These are phyloP conservation scores for Tribolium castaneum DNA, from an alignment of 1,140 invertebrate species.

Conservation along the genomic window DNA sequence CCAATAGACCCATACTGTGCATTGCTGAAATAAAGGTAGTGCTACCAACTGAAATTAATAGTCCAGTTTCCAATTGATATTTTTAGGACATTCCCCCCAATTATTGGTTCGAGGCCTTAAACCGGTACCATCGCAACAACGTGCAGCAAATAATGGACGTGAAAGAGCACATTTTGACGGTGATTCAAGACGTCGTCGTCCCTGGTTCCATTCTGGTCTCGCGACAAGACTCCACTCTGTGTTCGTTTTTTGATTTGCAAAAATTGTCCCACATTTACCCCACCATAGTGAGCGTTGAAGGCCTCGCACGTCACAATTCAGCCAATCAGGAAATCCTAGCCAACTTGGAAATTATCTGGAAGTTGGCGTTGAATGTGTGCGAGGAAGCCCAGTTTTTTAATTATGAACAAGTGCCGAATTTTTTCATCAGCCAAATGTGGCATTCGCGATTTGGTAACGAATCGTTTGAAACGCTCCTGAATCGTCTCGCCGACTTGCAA, in stretches of 20 bases:
- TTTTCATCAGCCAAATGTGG: conserved; percentile 37
- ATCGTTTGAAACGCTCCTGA: conserved; percentile 10
- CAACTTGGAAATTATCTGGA: conserved; percentile 25
- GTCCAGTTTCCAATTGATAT: not conserved
- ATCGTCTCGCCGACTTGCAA: conserved; percentile 1
- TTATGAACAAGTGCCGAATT: conserved; percentile 21
- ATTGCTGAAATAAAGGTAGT: conserved; percentile 63
- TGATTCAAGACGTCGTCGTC: conserved; percentile 18
- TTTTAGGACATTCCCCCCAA: conserved; percentile 12
- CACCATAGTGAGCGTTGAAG: conserved; percentile 12
- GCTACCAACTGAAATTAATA: too few species aligned
- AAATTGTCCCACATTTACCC: conserved; percentile 2
- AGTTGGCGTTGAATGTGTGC: conserved; percentile 18
- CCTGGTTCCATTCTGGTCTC: conserved; percentile 27
- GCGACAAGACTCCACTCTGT: conserved; percentile 12
- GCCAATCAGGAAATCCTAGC: not conserved
- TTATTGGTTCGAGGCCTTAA: conserved; percentile 35
- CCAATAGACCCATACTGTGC: conserved; percentile 67
- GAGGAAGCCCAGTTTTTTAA: conserved; percentile 35
- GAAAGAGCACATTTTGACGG: not conserved
- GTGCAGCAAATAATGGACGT: not conserved
- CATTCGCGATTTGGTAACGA: not conserved
- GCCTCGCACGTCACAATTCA: conserved; percentile 2
- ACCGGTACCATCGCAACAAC: conserved; percentile 7
- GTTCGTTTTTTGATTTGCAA: conserved; percentile 34